Evolutionary conservation across 2,113 vertebrate species (phyloP).

Genomic region (Castor canadensis): DNA sequence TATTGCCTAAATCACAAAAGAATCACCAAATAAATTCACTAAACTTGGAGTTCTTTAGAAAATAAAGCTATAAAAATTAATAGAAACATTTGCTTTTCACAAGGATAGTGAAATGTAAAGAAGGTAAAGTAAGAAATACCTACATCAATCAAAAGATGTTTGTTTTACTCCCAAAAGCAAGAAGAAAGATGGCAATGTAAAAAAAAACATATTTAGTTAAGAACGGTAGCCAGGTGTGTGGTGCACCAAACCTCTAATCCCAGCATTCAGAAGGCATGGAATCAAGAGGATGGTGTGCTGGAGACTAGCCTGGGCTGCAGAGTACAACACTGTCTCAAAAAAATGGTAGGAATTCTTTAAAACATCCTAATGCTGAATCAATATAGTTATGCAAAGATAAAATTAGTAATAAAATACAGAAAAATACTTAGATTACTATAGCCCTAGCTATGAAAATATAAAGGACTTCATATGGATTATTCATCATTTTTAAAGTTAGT

Average conservation of each 20-base stretch:
- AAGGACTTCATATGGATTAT: not conserved
- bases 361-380: not conserved
- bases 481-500: constrained; percentile 15
- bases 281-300: too few relatives aligned
- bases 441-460: not conserved
- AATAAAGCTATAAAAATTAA: not conserved
- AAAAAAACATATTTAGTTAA: not conserved
- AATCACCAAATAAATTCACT: not conserved
- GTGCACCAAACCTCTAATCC: too few relatives aligned
- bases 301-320: too few relatives aligned
- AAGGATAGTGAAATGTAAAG: not conserved
- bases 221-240: too few relatives aligned
- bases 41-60: not conserved
- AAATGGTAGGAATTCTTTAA: not conserved
- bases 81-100: not conserved
- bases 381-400: not conserved
- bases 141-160: not conserved
- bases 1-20: not conserved
- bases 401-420: not conserved
- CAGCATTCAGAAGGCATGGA: too few relatives aligned
- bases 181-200: not conserved
- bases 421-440: not conserved
- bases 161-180: not conserved
- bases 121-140: not conserved
- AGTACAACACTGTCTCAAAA: too few relatives aligned